Evolutionary conservation across 64 coral and sea anemone genomes (phyloP).

Genomic region (Stylophora pistillata): DNA sequence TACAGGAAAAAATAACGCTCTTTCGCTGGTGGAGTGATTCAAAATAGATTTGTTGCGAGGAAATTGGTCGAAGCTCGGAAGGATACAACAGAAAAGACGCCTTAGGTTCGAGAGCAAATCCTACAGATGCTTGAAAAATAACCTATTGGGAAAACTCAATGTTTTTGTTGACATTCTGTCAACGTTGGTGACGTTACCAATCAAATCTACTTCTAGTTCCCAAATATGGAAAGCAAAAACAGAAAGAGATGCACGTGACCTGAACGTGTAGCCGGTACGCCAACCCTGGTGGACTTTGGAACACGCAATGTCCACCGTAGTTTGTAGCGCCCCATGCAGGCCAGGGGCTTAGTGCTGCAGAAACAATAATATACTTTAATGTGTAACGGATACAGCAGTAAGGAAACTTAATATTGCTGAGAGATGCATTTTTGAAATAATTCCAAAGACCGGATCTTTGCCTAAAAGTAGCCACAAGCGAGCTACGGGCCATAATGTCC

Average conservation of each 20-base stretch:
- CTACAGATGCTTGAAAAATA: slow-evolving; percentile 52
- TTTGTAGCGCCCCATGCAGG: no score
- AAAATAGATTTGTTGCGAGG: neutral
- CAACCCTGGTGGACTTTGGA: neutral
- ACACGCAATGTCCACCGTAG: no score
- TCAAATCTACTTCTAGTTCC: slow-evolving; percentile 58
- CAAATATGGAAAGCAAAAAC: slow-evolving; percentile 77
- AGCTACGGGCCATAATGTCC: no score
- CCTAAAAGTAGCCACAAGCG: no score
- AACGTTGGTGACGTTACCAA: slow-evolving; percentile 81
- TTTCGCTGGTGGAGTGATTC: neutral
- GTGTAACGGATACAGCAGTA: no score
- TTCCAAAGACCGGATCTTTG: no score
- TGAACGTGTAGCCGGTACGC: neutral
- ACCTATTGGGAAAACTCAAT: slow-evolving; percentile 87
- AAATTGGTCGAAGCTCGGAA: neutral
- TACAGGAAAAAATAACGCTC: neutral
- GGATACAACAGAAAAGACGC: neutral
- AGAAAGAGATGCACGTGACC: slow-evolving; percentile 60
- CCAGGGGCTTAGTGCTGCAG: no score
- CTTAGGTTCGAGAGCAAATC: neutral
- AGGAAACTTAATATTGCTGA: no score
- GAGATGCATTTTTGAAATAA: no score
- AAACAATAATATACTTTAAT: no score
- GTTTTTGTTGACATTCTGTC: slow-evolving; percentile 99